These are phyloP conservation scores for Chrosomus eos DNA, from an alignment of 2,797 vertebrate species.

Conservation along the genomic window DNA sequence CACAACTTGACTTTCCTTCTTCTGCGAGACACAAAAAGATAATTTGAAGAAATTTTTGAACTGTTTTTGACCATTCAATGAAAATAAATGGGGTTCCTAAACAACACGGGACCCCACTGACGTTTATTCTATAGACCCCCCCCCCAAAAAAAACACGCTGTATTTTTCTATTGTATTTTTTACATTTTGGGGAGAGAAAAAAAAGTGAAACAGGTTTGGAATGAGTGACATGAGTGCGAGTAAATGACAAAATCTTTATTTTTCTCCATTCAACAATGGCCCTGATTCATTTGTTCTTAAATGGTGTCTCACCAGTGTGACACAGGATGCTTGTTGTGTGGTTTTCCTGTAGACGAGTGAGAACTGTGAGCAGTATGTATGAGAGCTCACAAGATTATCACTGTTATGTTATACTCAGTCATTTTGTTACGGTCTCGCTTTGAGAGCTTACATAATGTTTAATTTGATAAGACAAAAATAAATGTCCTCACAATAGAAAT, in stretches of 20 bases:
- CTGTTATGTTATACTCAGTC: not conserved
- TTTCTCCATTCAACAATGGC: not conserved
- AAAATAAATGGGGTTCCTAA: not conserved
- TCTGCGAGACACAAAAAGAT: not conserved
- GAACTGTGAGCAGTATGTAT: constrained; percentile 24
- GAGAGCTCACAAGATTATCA: not conserved
- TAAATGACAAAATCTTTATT: not conserved
- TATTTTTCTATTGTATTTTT: too few species aligned
- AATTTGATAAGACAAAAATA: not conserved
- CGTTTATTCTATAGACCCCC: not conserved
- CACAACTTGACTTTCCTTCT: not conserved
- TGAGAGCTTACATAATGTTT: not conserved
- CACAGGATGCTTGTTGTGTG: constrained; percentile 66
- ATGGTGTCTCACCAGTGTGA: not conserved
- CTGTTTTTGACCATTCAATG: not conserved
- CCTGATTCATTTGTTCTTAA: constrained; percentile 12
- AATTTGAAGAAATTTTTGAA: not conserved
- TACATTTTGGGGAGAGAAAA: not conserved
- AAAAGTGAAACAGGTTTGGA: not conserved
- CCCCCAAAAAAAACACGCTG: not conserved
- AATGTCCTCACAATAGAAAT: not conserved
- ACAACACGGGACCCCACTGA: not conserved
- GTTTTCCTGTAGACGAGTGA: constrained; percentile 73
- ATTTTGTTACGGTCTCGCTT: not conserved
- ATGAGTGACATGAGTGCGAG: not conserved